Evolutionary conservation across 2,797 vertebrate species (phyloP).

Genomic region (Erithacus rubecula): DNA sequence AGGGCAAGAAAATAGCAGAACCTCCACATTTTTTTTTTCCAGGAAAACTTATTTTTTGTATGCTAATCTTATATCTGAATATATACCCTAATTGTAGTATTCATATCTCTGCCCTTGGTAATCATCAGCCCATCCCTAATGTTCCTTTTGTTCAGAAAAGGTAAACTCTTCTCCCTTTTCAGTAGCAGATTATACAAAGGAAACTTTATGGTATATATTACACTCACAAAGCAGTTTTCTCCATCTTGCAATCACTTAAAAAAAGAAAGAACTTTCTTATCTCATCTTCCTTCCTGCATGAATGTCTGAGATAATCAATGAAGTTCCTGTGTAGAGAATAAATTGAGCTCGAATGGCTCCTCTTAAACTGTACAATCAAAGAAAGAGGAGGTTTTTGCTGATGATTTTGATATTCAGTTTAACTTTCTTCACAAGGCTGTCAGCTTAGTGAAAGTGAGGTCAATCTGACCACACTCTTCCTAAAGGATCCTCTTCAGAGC

Average conservation of each 20-base stretch:
- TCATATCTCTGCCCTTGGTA: constrained; percentile 5
- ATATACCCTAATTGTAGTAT: not conserved
- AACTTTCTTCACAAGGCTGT: constrained; percentile 54
- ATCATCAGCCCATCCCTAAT: constrained; percentile 21
- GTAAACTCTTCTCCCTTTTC: constrained; percentile 17
- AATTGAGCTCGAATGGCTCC: constrained; percentile 57
- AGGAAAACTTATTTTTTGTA: constrained; percentile 40
- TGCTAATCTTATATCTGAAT: constrained; percentile 20
- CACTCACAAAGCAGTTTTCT: constrained; percentile 56
- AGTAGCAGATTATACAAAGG: constrained; percentile 25
- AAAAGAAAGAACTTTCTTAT: constrained; percentile 33
- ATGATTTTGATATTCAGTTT: constrained; percentile 71
- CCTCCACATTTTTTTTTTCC: constrained; percentile 7
- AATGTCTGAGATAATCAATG: constrained; percentile 67
- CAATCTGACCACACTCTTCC: constrained; percentile 63
- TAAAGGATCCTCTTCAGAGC: constrained; percentile 59
- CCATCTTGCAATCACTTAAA: constrained; percentile 67
- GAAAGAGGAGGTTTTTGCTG: constrained; percentile 47
- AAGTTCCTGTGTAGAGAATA: constrained; percentile 64
- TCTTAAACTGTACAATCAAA: constrained; percentile 69
- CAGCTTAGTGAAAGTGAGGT: constrained; percentile 39
- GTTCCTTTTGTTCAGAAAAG: constrained; percentile 44
- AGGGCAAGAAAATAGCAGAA: not conserved
- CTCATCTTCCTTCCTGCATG: constrained; percentile 71
- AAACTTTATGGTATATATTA: constrained; percentile 29